Base-by-base conservation (phyloP, 1,140 invertebrate genomes). In the Scaptomyza graminum region DNA sequence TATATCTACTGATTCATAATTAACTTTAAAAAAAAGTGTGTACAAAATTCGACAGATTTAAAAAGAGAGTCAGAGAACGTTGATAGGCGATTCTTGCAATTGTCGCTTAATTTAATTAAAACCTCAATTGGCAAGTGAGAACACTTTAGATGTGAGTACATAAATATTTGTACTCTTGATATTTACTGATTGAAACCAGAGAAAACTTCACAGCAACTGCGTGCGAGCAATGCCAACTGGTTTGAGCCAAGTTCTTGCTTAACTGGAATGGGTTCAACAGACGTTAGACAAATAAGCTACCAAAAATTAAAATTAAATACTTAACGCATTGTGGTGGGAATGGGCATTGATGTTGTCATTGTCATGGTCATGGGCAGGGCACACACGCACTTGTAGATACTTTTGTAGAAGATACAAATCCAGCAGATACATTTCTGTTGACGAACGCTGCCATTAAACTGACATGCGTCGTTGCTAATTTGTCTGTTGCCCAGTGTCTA, bases 401-500 rank as follows among this genome's bases (percentile, higher is more conserved):
- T 66, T 62, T 51, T 63, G 44, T 11, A 61, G 50, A 43, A 31
- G 44, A 52, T 55, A 66, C 52, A 57, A 47, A 39, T 34, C 15
- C 39, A 12, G 39, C 22, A 49, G 76, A 34, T 54, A 57, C 56
- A 63, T 46, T 67, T 0, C 44, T 60, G 63, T 55, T 74, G 51
- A 76, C 47, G 61, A 76, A 52, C 47, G 37, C 37, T 22, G 18
- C 18, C 18, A 22, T 22, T 3, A 22, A 22, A 22, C 18, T 18
- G 76, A 76, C 70, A 71, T 61, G 79, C 79, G 65, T 7, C 31
- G 31, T 75, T 61, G 76, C 74, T 71, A 82, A 82, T 78, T 71
- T 59, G 69, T 70, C 55, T 71, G 64, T 28, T 49, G 52, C 51
- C 51, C 46, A 63, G 37, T 68, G 28, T 74, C 39, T 49, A 55